These are phyloP conservation scores for Abrostola tripartita DNA, from an alignment of 2,888 invertebrate genomes.

Conservation along the genomic window DNA sequence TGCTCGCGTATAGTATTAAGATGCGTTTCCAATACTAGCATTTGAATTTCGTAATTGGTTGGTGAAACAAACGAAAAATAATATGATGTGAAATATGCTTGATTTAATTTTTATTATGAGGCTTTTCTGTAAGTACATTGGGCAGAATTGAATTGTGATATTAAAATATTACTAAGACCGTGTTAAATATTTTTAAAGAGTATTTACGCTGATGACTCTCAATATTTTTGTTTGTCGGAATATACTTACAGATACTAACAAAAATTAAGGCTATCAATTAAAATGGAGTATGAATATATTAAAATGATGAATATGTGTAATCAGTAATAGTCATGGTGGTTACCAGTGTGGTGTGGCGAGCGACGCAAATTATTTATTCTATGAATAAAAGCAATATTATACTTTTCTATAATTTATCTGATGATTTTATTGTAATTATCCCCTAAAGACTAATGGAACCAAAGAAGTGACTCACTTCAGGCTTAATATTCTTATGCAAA, in stretches of 20 bases:
- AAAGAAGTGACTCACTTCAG: too few species aligned
- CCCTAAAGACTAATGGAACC: neutral
- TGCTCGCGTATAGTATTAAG: slow-evolving; percentile 18
- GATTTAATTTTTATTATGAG: slow-evolving; percentile 27
- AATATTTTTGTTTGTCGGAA: slow-evolving; percentile 26
- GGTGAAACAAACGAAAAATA: slow-evolving; percentile 23
- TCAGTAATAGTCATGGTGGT: slow-evolving; percentile 66
- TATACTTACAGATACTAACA: slow-evolving; percentile 34
- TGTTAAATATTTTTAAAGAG: slow-evolving; percentile 8
- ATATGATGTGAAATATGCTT: slow-evolving; percentile 36
- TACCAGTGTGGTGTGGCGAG: slow-evolving; percentile 63
- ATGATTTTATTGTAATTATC: slow-evolving; percentile 20
- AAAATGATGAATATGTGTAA: slow-evolving; percentile 42
- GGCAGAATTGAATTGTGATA: slow-evolving; percentile 48
- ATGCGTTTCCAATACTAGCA: slow-evolving; percentile 4
- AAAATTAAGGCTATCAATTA: slow-evolving; percentile 33
- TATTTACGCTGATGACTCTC: slow-evolving; percentile 16
- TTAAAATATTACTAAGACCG: slow-evolving; percentile 32
- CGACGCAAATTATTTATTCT: slow-evolving; percentile 79
- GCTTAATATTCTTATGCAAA: too few species aligned
- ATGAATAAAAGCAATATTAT: slow-evolving; percentile 77
- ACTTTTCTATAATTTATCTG: slow-evolving; percentile 39
- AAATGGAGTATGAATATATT: slow-evolving; percentile 36
- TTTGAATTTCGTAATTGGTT: slow-evolving; percentile 2
- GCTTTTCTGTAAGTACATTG: slow-evolving; percentile 48